Base-by-base conservation (phyloP, 2,797 vertebrate species). In the Lerista edwardsae region DNA sequence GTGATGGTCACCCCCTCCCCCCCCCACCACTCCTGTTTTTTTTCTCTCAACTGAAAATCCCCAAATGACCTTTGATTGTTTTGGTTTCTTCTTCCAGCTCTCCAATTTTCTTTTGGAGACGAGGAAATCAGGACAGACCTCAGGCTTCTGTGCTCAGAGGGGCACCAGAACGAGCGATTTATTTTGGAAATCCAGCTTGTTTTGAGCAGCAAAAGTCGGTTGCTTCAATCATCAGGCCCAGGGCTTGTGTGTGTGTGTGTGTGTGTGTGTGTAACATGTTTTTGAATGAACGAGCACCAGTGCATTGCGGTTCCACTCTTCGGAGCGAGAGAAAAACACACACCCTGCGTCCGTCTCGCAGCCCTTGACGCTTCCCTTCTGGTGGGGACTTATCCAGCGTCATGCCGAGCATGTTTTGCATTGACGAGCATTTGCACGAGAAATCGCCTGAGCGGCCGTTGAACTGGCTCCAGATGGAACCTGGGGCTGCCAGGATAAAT, bases 321-420 rank as follows among this genome's bases (percentile, higher is more conserved):
- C 10, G 59, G 41, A 34, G 68, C 65, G 27, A 73, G 10, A 62
- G 12, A 19, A 36, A 27, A 12, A 5, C 4, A 1, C 3, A 5
- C 4, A 1, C 3, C 21, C 27, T 61, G n/a, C 39, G 29, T 78
- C 36, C 47, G 23, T 79, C 47, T 1, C 4, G 55, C 57, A 68
- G 36, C 11, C 11, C 29, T 34, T 10, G 2, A 64, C 44, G 31
- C 31, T 84, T 83, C 55, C 76, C n/a, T 47, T 11, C 6, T 47
- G 36, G 19, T 19, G 11, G 9, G 55, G 34, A 41, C 44, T 31
- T 34, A 21, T 57, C 64, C 29, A 29, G 62, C 57, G 31, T 76
- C 71, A 71, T 69, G 27, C 55, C 77, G 47, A 15, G 51, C 55
- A 80, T 61, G 51, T 39, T 83, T 84, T 47, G 73, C 61, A 47